A percentile compares a stretch with the other conserved stretches of the same genome.
These are phyloP conservation scores for Sternotherus odoratus DNA, from an alignment of 2,797 vertebrate genomes.

Conservation along the genomic window DNA sequence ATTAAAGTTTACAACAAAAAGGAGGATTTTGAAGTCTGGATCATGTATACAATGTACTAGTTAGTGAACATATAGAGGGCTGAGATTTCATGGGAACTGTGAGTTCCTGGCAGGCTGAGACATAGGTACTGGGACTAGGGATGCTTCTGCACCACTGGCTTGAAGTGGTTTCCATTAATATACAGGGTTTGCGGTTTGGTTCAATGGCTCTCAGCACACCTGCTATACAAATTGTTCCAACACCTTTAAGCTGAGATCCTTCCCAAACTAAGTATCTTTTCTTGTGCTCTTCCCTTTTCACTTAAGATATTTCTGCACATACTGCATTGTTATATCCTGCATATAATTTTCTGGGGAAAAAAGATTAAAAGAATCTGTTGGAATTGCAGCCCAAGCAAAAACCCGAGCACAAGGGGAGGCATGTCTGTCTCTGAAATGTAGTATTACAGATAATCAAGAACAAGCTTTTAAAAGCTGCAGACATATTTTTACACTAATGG, in stretches of 20 bases:
- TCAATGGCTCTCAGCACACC: too few species aligned
- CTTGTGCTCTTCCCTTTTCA: background rate
- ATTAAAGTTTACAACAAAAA: background rate
- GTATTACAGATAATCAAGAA: background rate
- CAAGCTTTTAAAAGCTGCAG: background rate
- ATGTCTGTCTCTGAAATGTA: background rate
- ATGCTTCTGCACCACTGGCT: too few species aligned
- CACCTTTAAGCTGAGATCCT: background rate
- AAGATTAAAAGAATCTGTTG: background rate
- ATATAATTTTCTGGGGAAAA: background rate
- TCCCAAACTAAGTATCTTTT: slow-evolving; percentile 1
- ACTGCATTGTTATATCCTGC: background rate
- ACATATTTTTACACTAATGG: background rate
- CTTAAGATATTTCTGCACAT: slow-evolving; percentile 29
- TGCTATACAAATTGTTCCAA: too few species aligned
- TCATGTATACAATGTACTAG: background rate
- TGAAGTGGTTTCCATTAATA: too few species aligned
- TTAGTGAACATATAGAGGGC: background rate
- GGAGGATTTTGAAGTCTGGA: background rate
- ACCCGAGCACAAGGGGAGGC: background rate
- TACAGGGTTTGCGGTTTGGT: too few species aligned
- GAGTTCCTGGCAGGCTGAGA: slow-evolving; percentile 23
- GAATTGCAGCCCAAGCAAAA: background rate
- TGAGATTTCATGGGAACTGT: background rate
- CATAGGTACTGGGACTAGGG: too few species aligned